phyloP scores from a whole-genome alignment of 2,797 vertebrate genomes.

The Ibycter americanus region DNA sequence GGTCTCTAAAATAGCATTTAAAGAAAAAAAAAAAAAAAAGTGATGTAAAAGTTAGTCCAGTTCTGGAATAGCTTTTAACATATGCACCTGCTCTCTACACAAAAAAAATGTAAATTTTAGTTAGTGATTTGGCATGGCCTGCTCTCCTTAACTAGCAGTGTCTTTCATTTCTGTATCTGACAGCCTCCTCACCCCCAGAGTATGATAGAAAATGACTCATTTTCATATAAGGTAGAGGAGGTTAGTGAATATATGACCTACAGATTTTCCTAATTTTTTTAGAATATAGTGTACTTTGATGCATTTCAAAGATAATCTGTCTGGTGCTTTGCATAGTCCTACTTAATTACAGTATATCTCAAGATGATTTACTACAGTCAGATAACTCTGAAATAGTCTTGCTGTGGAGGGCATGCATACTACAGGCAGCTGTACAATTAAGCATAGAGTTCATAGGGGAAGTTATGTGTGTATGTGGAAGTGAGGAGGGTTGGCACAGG shows the following conservation, averaged over 20 bases:
- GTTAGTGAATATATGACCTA: conserved; percentile 57
- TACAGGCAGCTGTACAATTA: conserved; percentile 35
- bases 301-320: conserved; percentile 66
- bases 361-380: conserved; percentile 56
- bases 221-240: conserved; percentile 61
- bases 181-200: conserved; percentile 45
- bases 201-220: conserved; percentile 46
- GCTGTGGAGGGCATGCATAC: background rate
- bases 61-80: conserved; percentile 8
- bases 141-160: conserved; percentile 63
- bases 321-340: conserved; percentile 62
- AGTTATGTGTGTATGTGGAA: background rate
- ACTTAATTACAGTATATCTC: conserved; percentile 54
- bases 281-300: conserved; percentile 57
- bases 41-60: background rate
- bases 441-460: background rate
- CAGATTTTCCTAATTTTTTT: conserved; percentile 48
- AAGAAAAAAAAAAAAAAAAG: background rate
- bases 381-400: background rate
- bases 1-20: background rate
- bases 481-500: background rate
- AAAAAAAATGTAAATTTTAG: conserved; percentile 54
- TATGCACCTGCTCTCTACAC: conserved; percentile 52
- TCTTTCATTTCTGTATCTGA: conserved; percentile 70
- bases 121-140: conserved; percentile 73